These are phyloP conservation scores for Nowickia ferox DNA, from an alignment of 2,888 invertebrate genomes.

Conservation along the genomic window DNA sequence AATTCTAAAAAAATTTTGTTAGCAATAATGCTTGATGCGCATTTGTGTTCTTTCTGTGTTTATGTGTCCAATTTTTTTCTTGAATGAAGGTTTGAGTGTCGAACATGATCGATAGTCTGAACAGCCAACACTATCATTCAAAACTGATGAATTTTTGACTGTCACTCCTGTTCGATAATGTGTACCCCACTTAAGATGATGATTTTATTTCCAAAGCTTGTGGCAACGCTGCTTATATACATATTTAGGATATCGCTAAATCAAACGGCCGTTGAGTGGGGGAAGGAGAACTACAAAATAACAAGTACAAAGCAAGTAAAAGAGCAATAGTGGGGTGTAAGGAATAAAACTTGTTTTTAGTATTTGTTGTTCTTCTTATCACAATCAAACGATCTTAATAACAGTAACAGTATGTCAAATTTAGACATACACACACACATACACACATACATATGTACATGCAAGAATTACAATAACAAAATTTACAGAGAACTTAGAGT, in stretches of 20 bases:
- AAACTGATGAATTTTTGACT: too few species aligned
- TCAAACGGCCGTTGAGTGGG: constrained; percentile 52
- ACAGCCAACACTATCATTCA: too few species aligned
- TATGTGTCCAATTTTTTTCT: too few species aligned
- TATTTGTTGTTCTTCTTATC: constrained; percentile 48
- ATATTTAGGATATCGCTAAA: neutral
- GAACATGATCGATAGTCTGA: too few species aligned
- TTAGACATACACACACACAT: neutral
- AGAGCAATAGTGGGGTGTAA: constrained; percentile 44
- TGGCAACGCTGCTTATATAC: too few species aligned
- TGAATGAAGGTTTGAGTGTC: too few species aligned
- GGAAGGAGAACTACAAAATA: neutral
- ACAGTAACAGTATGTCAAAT: constrained; percentile 57
- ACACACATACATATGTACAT: neutral
- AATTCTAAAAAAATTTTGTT: too few species aligned
- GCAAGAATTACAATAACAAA: neutral
- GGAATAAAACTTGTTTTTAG: constrained; percentile 57
- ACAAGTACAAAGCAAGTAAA: constrained; percentile 11
- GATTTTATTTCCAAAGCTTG: too few species aligned
- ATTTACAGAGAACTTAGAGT: neutral
- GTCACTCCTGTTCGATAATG: too few species aligned
- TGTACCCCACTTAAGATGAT: too few species aligned
- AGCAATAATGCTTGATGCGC: too few species aligned
- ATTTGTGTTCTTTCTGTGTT: too few species aligned
- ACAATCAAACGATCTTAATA: constrained; percentile 66